phyloP scores from a whole-genome alignment of 2,888 invertebrate species.

The Strigamia transsilvanica region DNA sequence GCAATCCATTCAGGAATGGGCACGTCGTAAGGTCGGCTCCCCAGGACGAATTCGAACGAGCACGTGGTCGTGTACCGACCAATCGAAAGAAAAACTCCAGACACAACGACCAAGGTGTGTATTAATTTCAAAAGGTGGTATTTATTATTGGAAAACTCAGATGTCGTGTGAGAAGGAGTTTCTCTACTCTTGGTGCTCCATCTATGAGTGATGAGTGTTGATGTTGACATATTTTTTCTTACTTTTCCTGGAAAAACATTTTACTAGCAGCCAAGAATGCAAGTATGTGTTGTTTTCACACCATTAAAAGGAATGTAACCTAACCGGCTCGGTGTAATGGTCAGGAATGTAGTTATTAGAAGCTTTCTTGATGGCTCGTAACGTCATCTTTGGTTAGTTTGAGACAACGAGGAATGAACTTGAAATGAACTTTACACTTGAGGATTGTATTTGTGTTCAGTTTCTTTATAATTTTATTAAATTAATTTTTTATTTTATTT shows the following conservation, averaged over 20 bases:
- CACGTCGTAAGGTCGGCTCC: conserved; percentile 57
- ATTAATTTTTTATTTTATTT: neutral
- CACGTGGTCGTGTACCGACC: conserved; percentile 56
- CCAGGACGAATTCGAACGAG: conserved; percentile 56
- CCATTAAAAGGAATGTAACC: too few relatives aligned
- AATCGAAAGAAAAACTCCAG: conserved; percentile 56
- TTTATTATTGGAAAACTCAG: neutral
- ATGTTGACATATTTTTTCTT: too few relatives aligned
- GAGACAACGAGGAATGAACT: neutral
- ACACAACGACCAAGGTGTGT: conserved; percentile 56
- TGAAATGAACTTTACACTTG: neutral
- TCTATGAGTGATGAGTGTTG: neutral
- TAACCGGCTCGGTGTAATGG: too few relatives aligned
- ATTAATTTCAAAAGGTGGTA: neutral
- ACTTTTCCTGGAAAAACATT: too few relatives aligned
- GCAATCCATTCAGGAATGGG: conserved; percentile 60
- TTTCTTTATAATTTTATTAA: too few relatives aligned
- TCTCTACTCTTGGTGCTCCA: neutral
- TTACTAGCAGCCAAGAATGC: too few relatives aligned
- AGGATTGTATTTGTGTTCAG: too few relatives aligned
- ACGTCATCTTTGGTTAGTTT: neutral
- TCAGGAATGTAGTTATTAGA: neutral
- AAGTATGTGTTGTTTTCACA: too few relatives aligned
- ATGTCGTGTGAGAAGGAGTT: too few relatives aligned
- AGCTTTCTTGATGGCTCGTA: neutral